Evolutionary conservation across 2,888 invertebrate genomes (phyloP).

Genomic region (Tetheella fluctuosa): DNA sequence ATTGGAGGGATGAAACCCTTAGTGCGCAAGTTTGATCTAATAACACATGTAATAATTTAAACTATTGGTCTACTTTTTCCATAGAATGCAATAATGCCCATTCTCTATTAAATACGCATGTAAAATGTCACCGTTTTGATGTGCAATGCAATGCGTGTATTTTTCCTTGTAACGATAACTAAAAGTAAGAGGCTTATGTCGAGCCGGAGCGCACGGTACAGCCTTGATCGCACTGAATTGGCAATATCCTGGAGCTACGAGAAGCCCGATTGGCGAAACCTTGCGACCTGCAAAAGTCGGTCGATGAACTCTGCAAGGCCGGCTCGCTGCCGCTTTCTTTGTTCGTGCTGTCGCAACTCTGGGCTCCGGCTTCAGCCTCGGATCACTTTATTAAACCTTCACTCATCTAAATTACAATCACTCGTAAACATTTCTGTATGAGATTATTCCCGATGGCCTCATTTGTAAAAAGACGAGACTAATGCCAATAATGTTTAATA

Average conservation of each 20-base stretch:
- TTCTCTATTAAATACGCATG: constrained; percentile 8
- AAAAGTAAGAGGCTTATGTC: constrained; percentile 76
- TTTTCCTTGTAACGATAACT: constrained; percentile 57
- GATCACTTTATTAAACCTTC: constrained; percentile 76
- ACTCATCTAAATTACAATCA: constrained; percentile 70
- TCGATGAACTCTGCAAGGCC: constrained; percentile 82
- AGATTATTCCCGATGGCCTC: neutral
- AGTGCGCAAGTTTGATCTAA: too few species aligned
- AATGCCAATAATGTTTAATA: neutral
- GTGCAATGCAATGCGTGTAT: constrained; percentile 42
- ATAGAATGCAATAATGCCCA: neutral
- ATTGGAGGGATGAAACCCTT: too few species aligned
- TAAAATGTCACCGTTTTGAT: constrained; percentile 23
- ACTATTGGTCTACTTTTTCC: too few species aligned
- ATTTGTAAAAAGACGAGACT: neutral
- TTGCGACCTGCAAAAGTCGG: constrained; percentile 83
- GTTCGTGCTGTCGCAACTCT: constrained; percentile 77
- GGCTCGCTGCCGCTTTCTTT: constrained; percentile 79
- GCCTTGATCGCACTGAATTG: constrained; percentile 82
- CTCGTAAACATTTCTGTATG: constrained; percentile 29
- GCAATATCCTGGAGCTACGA: constrained; percentile 83
- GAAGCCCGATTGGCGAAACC: constrained; percentile 83
- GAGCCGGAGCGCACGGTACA: constrained; percentile 56
- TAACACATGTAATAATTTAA: too few species aligned
- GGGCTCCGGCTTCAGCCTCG: constrained; percentile 70